A percentile compares a stretch with the other conserved stretches of the same genome.
phyloP scores from a whole-genome alignment of 2,888 invertebrate species.

The Orthonychiurus folsomi region DNA sequence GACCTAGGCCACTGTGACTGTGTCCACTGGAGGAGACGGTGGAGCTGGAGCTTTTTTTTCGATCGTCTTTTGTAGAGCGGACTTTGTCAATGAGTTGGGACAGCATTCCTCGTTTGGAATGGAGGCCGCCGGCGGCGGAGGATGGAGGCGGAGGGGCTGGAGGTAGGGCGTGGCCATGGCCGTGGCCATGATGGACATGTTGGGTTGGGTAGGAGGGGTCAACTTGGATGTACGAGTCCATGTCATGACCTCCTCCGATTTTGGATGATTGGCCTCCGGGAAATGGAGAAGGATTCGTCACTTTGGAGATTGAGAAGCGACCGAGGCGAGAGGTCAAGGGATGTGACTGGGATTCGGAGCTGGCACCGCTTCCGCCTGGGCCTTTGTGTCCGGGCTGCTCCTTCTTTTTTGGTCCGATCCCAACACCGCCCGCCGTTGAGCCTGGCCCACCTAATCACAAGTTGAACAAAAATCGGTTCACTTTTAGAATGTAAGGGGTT shows the following conservation, averaged over 20 bases:
- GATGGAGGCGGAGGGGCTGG: constrained; percentile 1
- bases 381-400: neutral
- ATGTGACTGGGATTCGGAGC: neutral
- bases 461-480: neutral
- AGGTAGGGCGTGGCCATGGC: neutral
- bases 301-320: constrained; percentile 13
- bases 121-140: constrained; percentile 12
- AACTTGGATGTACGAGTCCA: constrained; percentile 38
- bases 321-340: constrained; percentile 6
- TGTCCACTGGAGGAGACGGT: constrained; percentile 3
- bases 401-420: constrained; percentile 9
- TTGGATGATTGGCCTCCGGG: no score
- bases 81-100: constrained; percentile 54
- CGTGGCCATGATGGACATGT: constrained; percentile 11
- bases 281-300: no score
- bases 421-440: neutral
- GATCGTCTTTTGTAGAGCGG: constrained; percentile 35
- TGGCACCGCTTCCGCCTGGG: neutral
- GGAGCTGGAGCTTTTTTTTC: constrained; percentile 35
- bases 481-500: no score
- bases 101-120: constrained; percentile 46
- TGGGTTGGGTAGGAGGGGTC: constrained; percentile 32
- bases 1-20: no score
- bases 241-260: neutral
- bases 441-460: neutral